Evolutionary conservation across 2,888 invertebrate genomes (phyloP).

Genomic region (Nineta flava): DNA sequence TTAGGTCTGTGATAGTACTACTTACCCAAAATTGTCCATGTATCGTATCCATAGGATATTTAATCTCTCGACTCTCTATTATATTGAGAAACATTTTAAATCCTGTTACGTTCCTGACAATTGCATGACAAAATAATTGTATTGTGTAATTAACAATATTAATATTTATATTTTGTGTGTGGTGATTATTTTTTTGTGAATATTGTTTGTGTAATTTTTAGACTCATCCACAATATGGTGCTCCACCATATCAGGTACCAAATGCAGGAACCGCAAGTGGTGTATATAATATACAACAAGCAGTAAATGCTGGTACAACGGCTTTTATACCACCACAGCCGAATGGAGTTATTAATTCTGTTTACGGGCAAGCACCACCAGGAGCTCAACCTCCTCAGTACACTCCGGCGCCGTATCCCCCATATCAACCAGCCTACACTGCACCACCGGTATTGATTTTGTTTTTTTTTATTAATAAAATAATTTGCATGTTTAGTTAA

Average conservation of each 20-base stretch:
- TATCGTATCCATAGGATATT: too few relatives aligned
- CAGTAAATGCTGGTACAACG: slow-evolving; percentile 15
- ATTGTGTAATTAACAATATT: too few relatives aligned
- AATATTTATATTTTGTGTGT: too few relatives aligned
- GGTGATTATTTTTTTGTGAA: too few relatives aligned
- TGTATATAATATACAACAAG: slow-evolving; percentile 14
- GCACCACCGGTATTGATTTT: slow-evolving; percentile 19
- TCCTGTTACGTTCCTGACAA: too few relatives aligned
- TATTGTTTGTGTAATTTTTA: neutral
- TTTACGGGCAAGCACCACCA: slow-evolving; percentile 20
- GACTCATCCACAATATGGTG: slow-evolving; percentile 1
- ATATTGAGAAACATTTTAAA: too few relatives aligned
- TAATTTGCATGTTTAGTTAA: neutral
- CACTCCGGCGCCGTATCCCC: slow-evolving; percentile 19
- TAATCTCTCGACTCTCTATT: too few relatives aligned
- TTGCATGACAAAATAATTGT: too few relatives aligned
- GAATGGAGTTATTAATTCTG: slow-evolving; percentile 14
- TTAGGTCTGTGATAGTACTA: too few relatives aligned
- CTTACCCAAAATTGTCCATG: too few relatives aligned
- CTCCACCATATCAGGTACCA: slow-evolving; percentile 2
- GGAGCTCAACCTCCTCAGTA: slow-evolving; percentile 16
- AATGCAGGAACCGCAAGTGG: slow-evolving; percentile 1
- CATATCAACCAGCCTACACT: slow-evolving; percentile 25
- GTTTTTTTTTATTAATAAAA: slow-evolving; percentile 3
- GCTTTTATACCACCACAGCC: slow-evolving; percentile 20